Base-by-base conservation (phyloP, 2,888 invertebrate species). In the Parthenolecanium corni region DNA sequence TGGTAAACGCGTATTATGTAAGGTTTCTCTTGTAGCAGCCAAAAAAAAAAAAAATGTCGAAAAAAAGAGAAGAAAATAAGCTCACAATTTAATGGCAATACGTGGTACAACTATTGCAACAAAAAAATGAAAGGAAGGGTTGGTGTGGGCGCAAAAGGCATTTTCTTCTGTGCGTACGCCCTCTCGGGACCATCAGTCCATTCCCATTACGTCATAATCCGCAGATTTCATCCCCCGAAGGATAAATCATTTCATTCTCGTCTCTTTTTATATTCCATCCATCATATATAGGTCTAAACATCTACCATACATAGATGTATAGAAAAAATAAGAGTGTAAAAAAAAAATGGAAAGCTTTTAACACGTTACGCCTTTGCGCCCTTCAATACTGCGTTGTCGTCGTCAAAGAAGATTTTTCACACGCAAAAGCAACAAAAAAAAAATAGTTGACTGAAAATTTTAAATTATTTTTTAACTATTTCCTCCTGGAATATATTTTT, bases 201-300 rank as follows among this genome's bases (percentile, higher is more conserved):
- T 58, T 58, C 58, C 58, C 58, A 58, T 58, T 58, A 58, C 58
- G 58, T 58, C 58, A 58, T 58, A 58, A 58, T 58, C 58, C 58
- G 58, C 44, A 58, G 58, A 58, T 58, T 58, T 46, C 49, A 49
- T 46, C 58, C 58, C 58, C 58, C 58, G 47, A 58, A 58, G 58
- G 58, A 58, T 58, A 58, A 58, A 58, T 58, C 58, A 47, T 58
- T 58, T 47, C 47, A 46, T 58, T 58, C 58, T 47, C 47, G 58
- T 58, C 58, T 58, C 58, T 47, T 58, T 31, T 58, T 58, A 58
- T 58, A 58, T 58, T 58, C 58, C 58, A 58, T 58, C 58, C 58
- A 58, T 58, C 58, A 58, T 58, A 58, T 23, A 31, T 31, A 9
- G 4, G 9, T 31, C 5, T 31, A 31, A 6, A 31, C 9, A 31